Conservation (phyloP, 2,113 vertebrate genomes). For the Mustelus asterias region DNA sequence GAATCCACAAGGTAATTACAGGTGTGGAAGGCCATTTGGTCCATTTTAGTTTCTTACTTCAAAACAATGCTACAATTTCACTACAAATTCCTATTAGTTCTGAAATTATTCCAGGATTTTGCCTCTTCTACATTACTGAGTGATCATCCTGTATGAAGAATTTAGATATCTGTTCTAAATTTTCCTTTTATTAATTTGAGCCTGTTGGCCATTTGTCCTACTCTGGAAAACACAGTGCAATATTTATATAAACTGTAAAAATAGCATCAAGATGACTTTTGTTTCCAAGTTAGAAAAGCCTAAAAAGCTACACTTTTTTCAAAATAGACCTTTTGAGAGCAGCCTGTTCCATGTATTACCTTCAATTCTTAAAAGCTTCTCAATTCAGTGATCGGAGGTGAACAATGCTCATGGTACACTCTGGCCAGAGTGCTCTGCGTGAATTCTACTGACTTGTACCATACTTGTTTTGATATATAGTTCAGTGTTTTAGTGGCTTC, state of each 20-base stretch:
- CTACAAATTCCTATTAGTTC: neutral
- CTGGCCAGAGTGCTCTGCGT: neutral
- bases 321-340: neutral
- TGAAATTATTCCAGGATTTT: too few species aligned
- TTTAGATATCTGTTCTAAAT: too few species aligned
- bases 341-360: neutral
- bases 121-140: too few species aligned
- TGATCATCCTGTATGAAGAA: too few species aligned
- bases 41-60: neutral
- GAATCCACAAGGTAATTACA: neutral
- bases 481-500: neutral
- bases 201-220: too few species aligned
- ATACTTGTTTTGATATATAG: neutral
- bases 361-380: neutral
- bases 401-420: neutral
- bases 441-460: neutral
- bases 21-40: neutral
- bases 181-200: too few species aligned
- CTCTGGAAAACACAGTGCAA: too few species aligned
- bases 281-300: neutral
- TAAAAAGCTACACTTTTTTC: neutral
- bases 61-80: neutral
- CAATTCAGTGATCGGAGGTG: neutral
- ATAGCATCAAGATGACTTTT: too few species aligned
- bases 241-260: too few species aligned